A percentile compares a stretch with the other conserved stretches of the same genome.
Evolutionary conservation across 2,888 invertebrate species (phyloP).

Genomic region (Perizoma affinitatum): DNA sequence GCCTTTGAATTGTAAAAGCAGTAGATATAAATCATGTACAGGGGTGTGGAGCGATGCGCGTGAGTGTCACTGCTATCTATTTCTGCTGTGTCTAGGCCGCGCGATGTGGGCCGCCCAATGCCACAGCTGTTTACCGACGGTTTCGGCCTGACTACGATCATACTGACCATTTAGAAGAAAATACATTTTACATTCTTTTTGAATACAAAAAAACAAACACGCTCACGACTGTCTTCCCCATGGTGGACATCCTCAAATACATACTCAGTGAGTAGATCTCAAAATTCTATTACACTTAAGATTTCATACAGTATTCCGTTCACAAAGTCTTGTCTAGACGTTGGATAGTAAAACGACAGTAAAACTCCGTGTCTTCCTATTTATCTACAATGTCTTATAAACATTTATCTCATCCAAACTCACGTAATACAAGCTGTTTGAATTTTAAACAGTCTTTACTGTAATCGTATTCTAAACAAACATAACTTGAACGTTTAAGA

Average conservation of each 20-base stretch:
- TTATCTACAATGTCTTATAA: slow-evolving; percentile 4
- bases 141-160: not conserved
- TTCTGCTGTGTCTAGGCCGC: slow-evolving; percentile 47
- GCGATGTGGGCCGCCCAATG: slow-evolving; percentile 39
- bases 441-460: slow-evolving; percentile 25
- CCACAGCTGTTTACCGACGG: slow-evolving; percentile 32
- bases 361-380: slow-evolving; percentile 8
- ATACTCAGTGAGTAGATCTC: too few relatives aligned
- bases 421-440: slow-evolving; percentile 21
- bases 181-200: too few relatives aligned
- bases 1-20: slow-evolving; percentile 1
- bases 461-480: slow-evolving; percentile 29
- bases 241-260: too few relatives aligned
- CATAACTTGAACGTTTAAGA: slow-evolving; percentile 15
- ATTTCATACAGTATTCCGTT: too few relatives aligned
- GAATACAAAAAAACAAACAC: too few relatives aligned
- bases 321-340: slow-evolving; percentile 3
- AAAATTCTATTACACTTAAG: too few relatives aligned
- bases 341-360: slow-evolving; percentile 13
- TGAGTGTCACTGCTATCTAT: slow-evolving; percentile 43
- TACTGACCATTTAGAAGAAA: too few relatives aligned
- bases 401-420: slow-evolving; percentile 18
- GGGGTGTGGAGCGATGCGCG: slow-evolving; percentile 28
- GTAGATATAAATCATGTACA: slow-evolving; percentile 8
- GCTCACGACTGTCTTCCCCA: too few relatives aligned